Percentiles rank a stretch among this genome's conserved stretches.
Evolutionary conservation across 1,140 invertebrate genomes (phyloP).

Genomic region (Parapsyche elsis): DNA sequence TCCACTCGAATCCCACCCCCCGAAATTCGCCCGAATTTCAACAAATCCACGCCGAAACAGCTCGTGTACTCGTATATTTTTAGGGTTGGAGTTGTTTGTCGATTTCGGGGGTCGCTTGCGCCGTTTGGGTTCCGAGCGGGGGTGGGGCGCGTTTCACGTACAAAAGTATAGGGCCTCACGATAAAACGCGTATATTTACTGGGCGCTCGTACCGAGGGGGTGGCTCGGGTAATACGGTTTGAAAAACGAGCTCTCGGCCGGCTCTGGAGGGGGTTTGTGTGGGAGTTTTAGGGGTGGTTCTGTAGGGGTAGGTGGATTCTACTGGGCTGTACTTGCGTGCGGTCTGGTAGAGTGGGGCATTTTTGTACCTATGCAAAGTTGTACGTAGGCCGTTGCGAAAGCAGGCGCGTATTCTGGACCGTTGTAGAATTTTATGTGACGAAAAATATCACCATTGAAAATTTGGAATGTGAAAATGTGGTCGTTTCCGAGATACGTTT

Average conservation of each 20-base stretch:
- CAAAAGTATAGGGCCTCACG: constrained; percentile 52
- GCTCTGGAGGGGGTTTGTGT: constrained; percentile 25
- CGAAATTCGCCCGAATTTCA: not conserved
- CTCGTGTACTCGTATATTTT: not conserved
- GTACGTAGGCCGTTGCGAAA: constrained; percentile 47
- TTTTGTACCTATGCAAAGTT: constrained; percentile 56
- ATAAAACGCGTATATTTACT: constrained; percentile 55
- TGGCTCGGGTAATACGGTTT: constrained; percentile 49
- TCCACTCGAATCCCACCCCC: constrained; percentile 38
- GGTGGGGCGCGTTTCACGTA: constrained; percentile 46
- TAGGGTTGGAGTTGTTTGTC: not conserved
- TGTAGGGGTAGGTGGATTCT: not conserved
- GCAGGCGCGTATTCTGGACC: constrained; percentile 42
- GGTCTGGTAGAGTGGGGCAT: constrained; percentile 31
- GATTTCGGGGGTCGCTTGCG: not conserved
- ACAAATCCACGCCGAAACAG: not conserved
- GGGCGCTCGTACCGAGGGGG: constrained; percentile 33
- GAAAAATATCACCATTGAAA: too few relatives aligned
- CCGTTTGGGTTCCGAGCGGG: constrained; percentile 12
- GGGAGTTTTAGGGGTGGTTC: constrained; percentile 3
- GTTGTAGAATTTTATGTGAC: not conserved
- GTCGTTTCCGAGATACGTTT: too few relatives aligned
- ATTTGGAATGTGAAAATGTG: too few relatives aligned
- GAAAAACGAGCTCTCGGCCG: constrained; percentile 54
- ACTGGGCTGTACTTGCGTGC: not conserved